Evolutionary conservation across 2,113 vertebrate species (phyloP).

Genomic region (Connochaetes taurinus): DNA sequence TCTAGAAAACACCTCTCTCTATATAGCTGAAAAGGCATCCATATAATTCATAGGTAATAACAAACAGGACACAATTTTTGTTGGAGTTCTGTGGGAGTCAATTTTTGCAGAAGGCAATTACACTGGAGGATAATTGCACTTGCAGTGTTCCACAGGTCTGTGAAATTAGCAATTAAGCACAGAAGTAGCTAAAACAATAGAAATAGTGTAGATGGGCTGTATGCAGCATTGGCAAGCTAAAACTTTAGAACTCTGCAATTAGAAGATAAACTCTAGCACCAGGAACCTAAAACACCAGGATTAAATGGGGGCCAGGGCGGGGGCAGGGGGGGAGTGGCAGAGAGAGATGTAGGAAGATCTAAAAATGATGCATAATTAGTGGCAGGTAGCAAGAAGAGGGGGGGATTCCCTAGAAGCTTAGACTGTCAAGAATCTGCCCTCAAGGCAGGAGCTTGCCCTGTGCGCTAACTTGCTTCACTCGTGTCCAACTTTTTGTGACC

Average conservation of each 20-base stretch:
- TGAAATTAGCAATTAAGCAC: slow-evolving; percentile 42
- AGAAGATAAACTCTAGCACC: not conserved
- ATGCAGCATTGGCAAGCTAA: not conserved
- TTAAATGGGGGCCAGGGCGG: not conserved
- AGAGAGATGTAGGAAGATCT: not conserved
- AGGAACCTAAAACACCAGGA: not conserved
- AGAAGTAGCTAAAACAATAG: slow-evolving; percentile 2
- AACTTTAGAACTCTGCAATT: not conserved
- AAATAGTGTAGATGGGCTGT: not conserved
- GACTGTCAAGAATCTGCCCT: not conserved
- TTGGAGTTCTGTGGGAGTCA: not conserved
- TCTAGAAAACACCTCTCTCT: not conserved
- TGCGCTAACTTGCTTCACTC: not conserved
- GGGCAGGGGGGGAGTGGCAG: not conserved
- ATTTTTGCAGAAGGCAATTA: slow-evolving; percentile 39
- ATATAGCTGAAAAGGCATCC: not conserved
- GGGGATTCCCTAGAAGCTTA: not conserved
- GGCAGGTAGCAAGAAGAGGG: not conserved
- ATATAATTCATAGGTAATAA: not conserved
- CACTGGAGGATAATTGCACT: not conserved
- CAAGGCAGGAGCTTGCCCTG: not conserved
- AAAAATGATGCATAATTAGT: not conserved
- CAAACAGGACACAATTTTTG: slow-evolving; percentile 5
- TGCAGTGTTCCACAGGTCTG: not conserved
- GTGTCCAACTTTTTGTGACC: not conserved